Percentiles rank a stretch among this genome's conserved stretches.
Conservation (phyloP, 2,797 vertebrate genomes). For the Potorous gilbertii region DNA sequence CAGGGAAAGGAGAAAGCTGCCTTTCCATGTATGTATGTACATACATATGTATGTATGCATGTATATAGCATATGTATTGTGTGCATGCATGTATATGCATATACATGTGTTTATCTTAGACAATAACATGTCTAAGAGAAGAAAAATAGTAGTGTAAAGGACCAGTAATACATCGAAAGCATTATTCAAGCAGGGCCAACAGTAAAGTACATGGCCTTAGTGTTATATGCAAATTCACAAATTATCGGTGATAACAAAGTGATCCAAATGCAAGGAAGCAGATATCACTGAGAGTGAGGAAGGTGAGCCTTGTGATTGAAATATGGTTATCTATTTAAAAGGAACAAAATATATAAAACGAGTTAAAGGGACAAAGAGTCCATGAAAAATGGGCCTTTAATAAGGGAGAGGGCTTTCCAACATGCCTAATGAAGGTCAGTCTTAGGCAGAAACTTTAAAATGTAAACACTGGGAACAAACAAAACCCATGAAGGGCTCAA, state of each 20-base stretch:
- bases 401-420: neutral
- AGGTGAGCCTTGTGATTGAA: neutral
- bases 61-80: neutral
- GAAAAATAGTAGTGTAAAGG: neutral
- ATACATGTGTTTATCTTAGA: neutral
- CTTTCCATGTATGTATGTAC: neutral
- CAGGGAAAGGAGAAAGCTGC: neutral
- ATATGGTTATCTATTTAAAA: neutral
- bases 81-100: neutral
- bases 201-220: neutral
- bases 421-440: neutral
- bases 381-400: neutral
- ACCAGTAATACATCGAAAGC: neutral
- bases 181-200: neutral
- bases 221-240: neutral
- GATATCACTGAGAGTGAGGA: neutral
- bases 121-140: neutral
- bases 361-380: neutral
- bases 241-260: neutral
- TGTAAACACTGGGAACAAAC: neutral
- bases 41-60: neutral
- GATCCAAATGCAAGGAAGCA: neutral
- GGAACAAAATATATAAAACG: neutral
- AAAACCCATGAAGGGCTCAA: neutral
- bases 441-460: neutral